Base-by-base conservation (phyloP, 2,797 vertebrate genomes). In the Spizella passerina region DNA sequence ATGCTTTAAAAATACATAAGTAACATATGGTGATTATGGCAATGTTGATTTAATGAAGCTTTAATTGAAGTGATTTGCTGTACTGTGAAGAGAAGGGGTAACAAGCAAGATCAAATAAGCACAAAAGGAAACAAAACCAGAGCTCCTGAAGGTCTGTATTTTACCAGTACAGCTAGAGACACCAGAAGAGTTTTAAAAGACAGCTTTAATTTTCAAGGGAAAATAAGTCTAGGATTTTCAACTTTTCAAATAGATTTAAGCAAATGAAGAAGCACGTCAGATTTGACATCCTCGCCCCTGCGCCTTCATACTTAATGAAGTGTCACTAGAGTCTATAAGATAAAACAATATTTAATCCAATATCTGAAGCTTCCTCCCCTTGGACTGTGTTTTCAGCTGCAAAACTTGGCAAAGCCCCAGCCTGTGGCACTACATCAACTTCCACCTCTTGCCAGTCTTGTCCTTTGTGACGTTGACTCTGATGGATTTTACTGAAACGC, bases 61-160 rank as follows among this genome's bases (percentile, higher is more conserved):
- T 92, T 92, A 95, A 94, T 94, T 88, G 88, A 89, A 89, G 53
- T 9, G 57, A 87, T 81, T 91, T 94, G 71, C 86, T 91, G 68
- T 75, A 30, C 78, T 77, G 49, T 60, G 82, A 94, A 78, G 56
- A 73, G 64, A 94, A 84, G 61, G 69, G 71, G 46, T 86, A 92
- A 77, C 38, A 64, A 50, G 86, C 44, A 55, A 86, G 94, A 88
- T 87, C 82, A 91, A 64, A 77, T 36, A 39, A 84, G 30, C 86
- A 66, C n/a, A 3, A 88, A 86, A 9, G 17, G 22, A 92, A 90
- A 90, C 16, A 6, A 90, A 90, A n/a, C 19, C 52, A n/a, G 78
- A 14, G 22, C 32, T 94, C 34, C 38, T 82, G 27, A 38, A 91
- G 23, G 12, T 57, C 30, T 79, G 19, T 55, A 15, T 88, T 80